Evolutionary conservation across 2,888 invertebrate genomes (phyloP).

Genomic region (Allygus modestus): DNA sequence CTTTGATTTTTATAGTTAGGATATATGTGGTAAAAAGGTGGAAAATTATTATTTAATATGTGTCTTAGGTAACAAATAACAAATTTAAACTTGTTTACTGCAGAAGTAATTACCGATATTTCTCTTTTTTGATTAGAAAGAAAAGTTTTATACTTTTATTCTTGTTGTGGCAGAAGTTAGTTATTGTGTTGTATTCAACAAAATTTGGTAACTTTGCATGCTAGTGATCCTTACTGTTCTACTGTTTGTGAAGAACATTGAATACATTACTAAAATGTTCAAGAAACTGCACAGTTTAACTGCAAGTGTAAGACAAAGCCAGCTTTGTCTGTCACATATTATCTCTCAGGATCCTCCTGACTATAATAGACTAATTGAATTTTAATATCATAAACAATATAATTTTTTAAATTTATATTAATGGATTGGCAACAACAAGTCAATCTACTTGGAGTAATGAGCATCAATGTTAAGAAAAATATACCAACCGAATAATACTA

Average conservation of each 20-base stretch:
- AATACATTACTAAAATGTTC: slow-evolving; percentile 49
- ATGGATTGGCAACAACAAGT: slow-evolving; percentile 58
- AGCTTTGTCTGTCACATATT: slow-evolving; percentile 17
- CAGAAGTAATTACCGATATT: no score
- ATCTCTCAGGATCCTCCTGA: background rate
- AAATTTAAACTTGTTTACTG: no score
- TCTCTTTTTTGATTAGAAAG: no score
- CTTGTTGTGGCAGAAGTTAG: no score
- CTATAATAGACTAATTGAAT: slow-evolving; percentile 49
- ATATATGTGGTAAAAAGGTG: no score
- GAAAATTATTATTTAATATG: no score
- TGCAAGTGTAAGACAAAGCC: slow-evolving; percentile 21
- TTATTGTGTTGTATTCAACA: no score
- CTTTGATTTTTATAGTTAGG: no score
- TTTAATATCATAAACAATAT: slow-evolving; percentile 17
- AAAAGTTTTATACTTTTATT: no score
- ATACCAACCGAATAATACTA: slow-evolving; percentile 60
- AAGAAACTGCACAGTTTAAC: background rate
- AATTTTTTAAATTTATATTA: background rate
- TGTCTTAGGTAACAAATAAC: no score
- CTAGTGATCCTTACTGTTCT: no score
- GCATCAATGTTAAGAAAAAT: slow-evolving; percentile 63
- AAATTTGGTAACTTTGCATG: no score
- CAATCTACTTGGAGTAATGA: slow-evolving; percentile 53
- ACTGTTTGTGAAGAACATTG: background rate